These are phyloP conservation scores for Alethe diademata DNA, from an alignment of 2,113 vertebrate species.

Conservation along the genomic window DNA sequence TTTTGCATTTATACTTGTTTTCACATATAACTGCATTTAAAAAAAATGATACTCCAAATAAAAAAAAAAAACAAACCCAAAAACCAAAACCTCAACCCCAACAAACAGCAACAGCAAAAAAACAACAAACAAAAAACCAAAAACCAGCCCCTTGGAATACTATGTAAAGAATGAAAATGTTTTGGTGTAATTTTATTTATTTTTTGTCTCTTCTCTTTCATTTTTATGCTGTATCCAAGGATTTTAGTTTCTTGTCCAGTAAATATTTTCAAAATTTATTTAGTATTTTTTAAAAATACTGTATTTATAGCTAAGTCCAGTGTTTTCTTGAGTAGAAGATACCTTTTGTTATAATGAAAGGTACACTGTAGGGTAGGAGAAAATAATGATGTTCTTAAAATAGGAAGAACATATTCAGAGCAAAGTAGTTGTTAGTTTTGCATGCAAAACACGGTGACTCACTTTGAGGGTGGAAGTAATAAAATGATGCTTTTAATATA, in stretches of 20 bases:
- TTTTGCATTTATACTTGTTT: background rate
- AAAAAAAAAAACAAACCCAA: background rate
- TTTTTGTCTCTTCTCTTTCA: background rate
- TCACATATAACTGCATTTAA: background rate
- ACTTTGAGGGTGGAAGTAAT: slow-evolving; percentile 40
- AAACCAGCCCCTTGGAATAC: background rate
- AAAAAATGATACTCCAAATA: background rate
- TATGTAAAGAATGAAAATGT: background rate
- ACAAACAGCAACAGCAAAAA: background rate
- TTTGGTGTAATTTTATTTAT: background rate
- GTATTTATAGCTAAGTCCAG: background rate
- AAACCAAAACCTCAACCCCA: background rate
- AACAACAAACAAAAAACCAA: too few relatives aligned
- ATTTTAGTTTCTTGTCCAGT: background rate
- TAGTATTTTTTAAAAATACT: background rate
- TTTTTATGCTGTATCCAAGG: background rate
- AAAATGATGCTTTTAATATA: slow-evolving; percentile 15
- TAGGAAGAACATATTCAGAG: slow-evolving; percentile 22
- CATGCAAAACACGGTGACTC: background rate
- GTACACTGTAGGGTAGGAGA: background rate
- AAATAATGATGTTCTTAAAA: slow-evolving; percentile 36
- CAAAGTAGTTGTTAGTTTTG: slow-evolving; percentile 40
- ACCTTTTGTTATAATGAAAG: background rate
- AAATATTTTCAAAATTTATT: background rate
- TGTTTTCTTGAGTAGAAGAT: background rate